Evolutionary conservation across 2,797 vertebrate species (phyloP).

Genomic region (Sebastes umbrosus): DNA sequence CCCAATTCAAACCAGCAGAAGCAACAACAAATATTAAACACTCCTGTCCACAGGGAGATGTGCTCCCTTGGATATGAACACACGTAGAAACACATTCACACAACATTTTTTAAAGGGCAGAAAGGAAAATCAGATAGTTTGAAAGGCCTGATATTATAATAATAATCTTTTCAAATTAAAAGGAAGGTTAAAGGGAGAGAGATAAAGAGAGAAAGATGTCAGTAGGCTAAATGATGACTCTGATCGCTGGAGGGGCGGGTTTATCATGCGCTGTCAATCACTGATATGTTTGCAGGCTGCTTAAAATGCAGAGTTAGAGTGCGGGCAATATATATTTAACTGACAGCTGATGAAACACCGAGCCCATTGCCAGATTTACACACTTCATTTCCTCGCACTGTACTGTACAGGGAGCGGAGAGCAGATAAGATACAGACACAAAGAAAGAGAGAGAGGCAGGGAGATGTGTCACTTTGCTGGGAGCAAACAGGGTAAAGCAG

Average conservation of each 20-base stretch:
- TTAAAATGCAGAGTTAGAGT: slow-evolving; percentile 43
- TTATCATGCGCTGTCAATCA: slow-evolving; percentile 71
- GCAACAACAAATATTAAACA: slow-evolving; percentile 62
- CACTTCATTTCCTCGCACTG: slow-evolving; percentile 48
- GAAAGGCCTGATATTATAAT: slow-evolving; percentile 32
- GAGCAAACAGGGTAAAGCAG: slow-evolving; percentile 37
- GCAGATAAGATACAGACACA: slow-evolving; percentile 29
- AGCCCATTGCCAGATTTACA: slow-evolving; percentile 42
- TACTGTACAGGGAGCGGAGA: slow-evolving; percentile 10
- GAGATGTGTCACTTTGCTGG: slow-evolving; percentile 21
- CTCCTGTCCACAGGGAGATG: slow-evolving; percentile 41
- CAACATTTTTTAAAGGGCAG: slow-evolving; percentile 42
- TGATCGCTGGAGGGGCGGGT: slow-evolving; percentile 47
- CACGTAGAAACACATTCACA: background rate
- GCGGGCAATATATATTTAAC: slow-evolving; percentile 45
- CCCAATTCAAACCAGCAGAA: slow-evolving; percentile 59
- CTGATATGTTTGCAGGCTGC: slow-evolving; percentile 52
- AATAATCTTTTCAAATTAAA: slow-evolving; percentile 46
- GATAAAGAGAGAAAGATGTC: slow-evolving; percentile 30
- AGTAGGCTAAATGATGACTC: slow-evolving; percentile 32
- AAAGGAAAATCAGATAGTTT: slow-evolving; percentile 35
- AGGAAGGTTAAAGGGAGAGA: slow-evolving; percentile 26
- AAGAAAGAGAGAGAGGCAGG: background rate
- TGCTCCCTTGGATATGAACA: slow-evolving; percentile 34
- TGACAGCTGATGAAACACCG: slow-evolving; percentile 63